Conservation (phyloP, 2,888 invertebrate genomes). For the Cyaniris semiargus region DNA sequence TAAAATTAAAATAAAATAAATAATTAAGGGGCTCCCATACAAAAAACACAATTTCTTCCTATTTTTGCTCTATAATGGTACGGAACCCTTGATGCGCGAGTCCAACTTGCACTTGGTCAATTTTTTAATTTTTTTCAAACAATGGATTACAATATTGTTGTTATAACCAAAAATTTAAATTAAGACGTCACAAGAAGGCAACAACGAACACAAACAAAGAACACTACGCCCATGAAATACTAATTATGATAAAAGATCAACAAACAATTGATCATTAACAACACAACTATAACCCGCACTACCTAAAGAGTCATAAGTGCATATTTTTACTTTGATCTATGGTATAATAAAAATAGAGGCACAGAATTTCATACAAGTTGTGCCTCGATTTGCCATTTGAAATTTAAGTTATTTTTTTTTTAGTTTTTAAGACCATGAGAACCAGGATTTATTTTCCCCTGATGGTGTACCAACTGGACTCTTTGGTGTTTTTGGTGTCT, state of each 20-base stretch:
- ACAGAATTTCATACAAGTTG: no score
- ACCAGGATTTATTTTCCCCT: constrained; percentile 75
- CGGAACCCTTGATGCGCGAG: no score
- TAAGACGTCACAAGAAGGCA: constrained; percentile 44
- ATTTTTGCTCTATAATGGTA: no score
- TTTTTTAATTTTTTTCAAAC: not conserved
- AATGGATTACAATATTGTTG: no score
- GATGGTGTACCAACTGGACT: constrained; percentile 54
- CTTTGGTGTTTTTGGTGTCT: constrained; percentile 55
- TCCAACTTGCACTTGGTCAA: no score
- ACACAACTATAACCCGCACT: not conserved
- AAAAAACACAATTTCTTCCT: no score
- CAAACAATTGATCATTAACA: not conserved
- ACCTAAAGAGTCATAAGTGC: not conserved
- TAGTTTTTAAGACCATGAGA: constrained; percentile 75
- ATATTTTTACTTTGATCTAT: not conserved
- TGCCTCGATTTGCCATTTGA: no score
- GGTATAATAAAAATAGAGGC: not conserved
- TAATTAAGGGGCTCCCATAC: no score
- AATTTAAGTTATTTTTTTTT: not conserved
- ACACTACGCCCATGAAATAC: constrained; percentile 47
- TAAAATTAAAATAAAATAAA: no score
- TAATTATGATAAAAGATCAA: not conserved
- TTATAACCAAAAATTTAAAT: not conserved
- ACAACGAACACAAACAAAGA: constrained; percentile 50